Base-by-base conservation (phyloP, 2,888 invertebrate genomes). In the Congeria kusceri region DNA sequence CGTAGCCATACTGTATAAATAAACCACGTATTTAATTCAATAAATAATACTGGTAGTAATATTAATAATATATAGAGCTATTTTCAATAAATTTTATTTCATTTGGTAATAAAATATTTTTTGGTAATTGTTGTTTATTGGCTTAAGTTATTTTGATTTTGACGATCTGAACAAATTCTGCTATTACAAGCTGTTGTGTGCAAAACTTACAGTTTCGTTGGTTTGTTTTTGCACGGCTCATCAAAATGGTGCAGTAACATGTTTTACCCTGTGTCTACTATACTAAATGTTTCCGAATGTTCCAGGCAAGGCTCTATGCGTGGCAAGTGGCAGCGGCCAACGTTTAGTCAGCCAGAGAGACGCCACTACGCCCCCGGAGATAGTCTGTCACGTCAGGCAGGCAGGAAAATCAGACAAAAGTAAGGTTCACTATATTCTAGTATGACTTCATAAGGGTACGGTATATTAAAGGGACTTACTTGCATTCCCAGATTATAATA, bases 341-440 rank as follows among this genome's bases (percentile, higher is more conserved):
- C 65, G 15, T 79, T 83, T 20, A 49, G 46, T 15, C 72, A 66
- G 32, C 83, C 83, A 0, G 62, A 67, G 61, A 75, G 65, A 44
- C 49, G 83, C 53, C 77, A 80, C 46, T 81, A 73, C 64, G 81
- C 80, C 18, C 85, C 85, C 1, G 87, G 85, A 25, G 87, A 87
- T 46, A 87, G 81, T 53, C 74, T 87, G 39, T 86, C 87, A 1
- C 74, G 79, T 29, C 81, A 80, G 46, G 84, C 84, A 20, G 86
- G 86, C n/a, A 66, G 77, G 25, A 80, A 82, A 27, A 74, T 87
- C 0, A 74, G 81, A 64, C 77, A 85, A 61, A 83, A 77, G 87
- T 87, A 76, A 39, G 71, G 39, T 47, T 49, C 7, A 32, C 15
- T 61, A 57, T 56, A 32, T 32, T 32, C 39, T 5, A 39, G 39